Evolutionary conservation across 1,140 invertebrate species (phyloP), one percentile per base, ranked within the genome.

Genomic region (Littorina saxatilis): DNA sequence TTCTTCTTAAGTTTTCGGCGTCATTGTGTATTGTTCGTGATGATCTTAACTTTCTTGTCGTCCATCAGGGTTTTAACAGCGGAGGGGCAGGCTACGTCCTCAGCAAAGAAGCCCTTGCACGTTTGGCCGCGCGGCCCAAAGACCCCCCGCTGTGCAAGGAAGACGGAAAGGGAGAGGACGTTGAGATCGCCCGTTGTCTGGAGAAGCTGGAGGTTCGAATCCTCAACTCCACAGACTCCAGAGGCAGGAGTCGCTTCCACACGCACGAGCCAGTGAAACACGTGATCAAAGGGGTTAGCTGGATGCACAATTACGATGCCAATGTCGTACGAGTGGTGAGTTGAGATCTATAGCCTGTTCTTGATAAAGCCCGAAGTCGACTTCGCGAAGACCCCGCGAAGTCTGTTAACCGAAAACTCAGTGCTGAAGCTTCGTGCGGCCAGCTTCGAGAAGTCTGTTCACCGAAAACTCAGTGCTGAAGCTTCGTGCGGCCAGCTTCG

Each of bases 151-250:
- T 83, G 2, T 90, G 89, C 63, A 55, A 93, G 50, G 94, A 95
- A 82, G 94, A 95, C 84, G 94, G 94, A 20, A 97, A 96, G 11
- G 95, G 96, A 0, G 98, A 99, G 91, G 98, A 99, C 91, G 97
- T 97, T 0, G 97, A 98, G 92, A 97, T 99, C 93, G 97, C 97
- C 88, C 96, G 96, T 89, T 99, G 98, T 89, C 90, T 99, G 83
- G 95, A 97, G 88, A 95, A 95, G 76, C 94, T 99, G 9, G 95
- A 96, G 0, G 97, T 99, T 0, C 94, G 94, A 68, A 96, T 97
- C 1, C 96, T 96, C 85, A 97, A 98, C 88, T 96, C 96, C 0
- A 82, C 97, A 4, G 98, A 99, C 93, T 92, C 94, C 0, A 92
- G 95, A 55, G 96, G 96, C 0, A 94, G 97, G 15, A 96, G 97